phyloP scores from a whole-genome alignment of 1,140 invertebrate species.

The Drosophila azteca region DNA sequence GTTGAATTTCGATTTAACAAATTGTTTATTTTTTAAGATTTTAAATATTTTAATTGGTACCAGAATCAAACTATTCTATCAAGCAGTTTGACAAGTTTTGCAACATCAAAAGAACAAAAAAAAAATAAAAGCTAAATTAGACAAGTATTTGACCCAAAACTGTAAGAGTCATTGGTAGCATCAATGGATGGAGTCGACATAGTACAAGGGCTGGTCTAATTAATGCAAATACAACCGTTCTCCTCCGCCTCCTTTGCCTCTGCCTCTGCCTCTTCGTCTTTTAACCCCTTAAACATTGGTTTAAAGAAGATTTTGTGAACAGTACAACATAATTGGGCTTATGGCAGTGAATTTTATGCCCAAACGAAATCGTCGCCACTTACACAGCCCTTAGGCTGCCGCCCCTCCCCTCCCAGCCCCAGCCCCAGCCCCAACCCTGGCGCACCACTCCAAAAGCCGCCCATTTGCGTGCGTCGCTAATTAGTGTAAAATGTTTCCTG shows the following conservation, averaged over 20 bases:
- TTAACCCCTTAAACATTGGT: neutral
- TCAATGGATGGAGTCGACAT: too few relatives aligned
- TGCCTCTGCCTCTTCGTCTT: neutral
- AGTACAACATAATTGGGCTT: constrained; percentile 78
- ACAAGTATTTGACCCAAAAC: neutral
- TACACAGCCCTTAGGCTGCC: constrained; percentile 24
- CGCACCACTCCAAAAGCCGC: constrained; percentile 49
- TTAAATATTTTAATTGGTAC: too few relatives aligned
- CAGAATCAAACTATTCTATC: too few relatives aligned
- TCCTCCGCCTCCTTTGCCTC: neutral
- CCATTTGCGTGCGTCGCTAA: constrained; percentile 80
- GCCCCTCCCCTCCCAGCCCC: neutral
- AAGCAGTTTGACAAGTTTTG: too few relatives aligned
- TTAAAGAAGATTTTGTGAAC: constrained; percentile 25
- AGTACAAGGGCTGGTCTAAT: constrained; percentile 23
- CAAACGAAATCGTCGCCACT: constrained; percentile 41
- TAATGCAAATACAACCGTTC: constrained; percentile 60
- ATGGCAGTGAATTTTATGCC: constrained; percentile 73
- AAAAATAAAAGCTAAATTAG: too few relatives aligned
- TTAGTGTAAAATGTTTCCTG: constrained; percentile 83
- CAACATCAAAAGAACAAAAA: too few relatives aligned
- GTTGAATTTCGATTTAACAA: too few relatives aligned
- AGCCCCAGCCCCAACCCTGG: neutral
- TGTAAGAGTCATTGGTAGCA: too few relatives aligned
- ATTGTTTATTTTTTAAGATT: too few relatives aligned